Percentiles rank a stretch among this genome's conserved stretches.
These are phyloP conservation scores for Pomatostomus ruficeps DNA, from an alignment of 2,113 vertebrate species.

Conservation along the genomic window DNA sequence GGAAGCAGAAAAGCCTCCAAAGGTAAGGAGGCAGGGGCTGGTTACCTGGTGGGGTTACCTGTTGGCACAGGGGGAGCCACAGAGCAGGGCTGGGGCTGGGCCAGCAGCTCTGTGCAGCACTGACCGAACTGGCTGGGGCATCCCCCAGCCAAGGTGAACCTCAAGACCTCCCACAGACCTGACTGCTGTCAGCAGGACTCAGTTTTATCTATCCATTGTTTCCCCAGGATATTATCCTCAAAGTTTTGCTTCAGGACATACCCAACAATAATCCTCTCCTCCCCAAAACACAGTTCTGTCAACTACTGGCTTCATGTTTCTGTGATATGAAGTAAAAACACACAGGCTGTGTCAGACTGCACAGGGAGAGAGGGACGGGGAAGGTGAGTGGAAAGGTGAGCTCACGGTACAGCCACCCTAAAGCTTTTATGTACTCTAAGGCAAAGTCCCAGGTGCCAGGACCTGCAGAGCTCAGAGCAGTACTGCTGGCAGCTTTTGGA, in stretches of 20 bases:
- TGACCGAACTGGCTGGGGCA: not conserved
- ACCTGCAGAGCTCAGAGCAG: not conserved
- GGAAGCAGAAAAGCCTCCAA: not conserved
- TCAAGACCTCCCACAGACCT: too few species aligned
- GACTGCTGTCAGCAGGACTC: not conserved
- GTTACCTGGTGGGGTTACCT: not conserved
- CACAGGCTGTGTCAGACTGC: not conserved
- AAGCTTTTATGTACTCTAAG: not conserved
- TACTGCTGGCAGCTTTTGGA: not conserved
- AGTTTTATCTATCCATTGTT: not conserved
- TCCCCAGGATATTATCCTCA: not conserved
- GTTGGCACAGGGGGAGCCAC: not conserved
- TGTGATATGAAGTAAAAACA: not conserved
- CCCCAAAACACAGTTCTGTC: not conserved
- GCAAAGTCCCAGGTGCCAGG: not conserved
- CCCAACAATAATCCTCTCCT: not conserved
- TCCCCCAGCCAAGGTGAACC: too few species aligned
- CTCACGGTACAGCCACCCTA: not conserved
- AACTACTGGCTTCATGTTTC: fast-evolving
- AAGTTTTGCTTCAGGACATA: not conserved
- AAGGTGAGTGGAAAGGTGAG: not conserved
- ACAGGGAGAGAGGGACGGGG: not conserved
- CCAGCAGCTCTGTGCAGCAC: not conserved
- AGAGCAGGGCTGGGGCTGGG: too few species aligned
- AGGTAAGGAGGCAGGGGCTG: fast-evolving